phyloP scores from a whole-genome alignment of 2,888 invertebrate species.

The Sipunculus nudus region DNA sequence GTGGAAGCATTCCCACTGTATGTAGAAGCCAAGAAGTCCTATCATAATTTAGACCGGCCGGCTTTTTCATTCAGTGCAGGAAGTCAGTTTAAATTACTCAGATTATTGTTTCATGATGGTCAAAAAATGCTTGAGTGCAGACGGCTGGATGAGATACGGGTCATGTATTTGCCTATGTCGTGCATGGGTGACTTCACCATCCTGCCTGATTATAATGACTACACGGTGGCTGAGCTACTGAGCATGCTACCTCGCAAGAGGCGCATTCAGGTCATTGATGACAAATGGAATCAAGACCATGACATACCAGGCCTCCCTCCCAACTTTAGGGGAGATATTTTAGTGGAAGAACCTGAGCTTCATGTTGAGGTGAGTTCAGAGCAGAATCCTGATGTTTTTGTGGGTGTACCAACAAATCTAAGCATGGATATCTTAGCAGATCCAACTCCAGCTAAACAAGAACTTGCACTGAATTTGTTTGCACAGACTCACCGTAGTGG shows the following conservation, averaged over 20 bases:
- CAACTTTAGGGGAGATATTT: slow-evolving; percentile 25
- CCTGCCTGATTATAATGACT: slow-evolving; percentile 28
- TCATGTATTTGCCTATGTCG: slow-evolving; percentile 25
- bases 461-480: no score
- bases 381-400: slow-evolving; percentile 20
- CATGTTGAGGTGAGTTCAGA: slow-evolving; percentile 30
- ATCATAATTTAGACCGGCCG: slow-evolving; percentile 1
- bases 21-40: slow-evolving; percentile 29
- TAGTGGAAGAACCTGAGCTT: slow-evolving; percentile 24
- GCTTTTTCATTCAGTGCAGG: slow-evolving; percentile 19
- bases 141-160: slow-evolving; percentile 9
- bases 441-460: no score
- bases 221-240: slow-evolving; percentile 30
- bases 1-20: slow-evolving; percentile 31
- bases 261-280: slow-evolving; percentile 12
- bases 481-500: slow-evolving; percentile 30
- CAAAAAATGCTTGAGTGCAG: slow-evolving; percentile 27
- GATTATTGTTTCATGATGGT: slow-evolving; percentile 23
- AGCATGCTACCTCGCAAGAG: slow-evolving; percentile 28
- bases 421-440: slow-evolving; percentile 22
- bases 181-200: slow-evolving; percentile 32
- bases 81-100: slow-evolving; percentile 25
- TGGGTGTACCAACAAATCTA: slow-evolving; percentile 29
- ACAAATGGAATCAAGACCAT: background rate
- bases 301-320: slow-evolving; percentile 33